phyloP scores from a whole-genome alignment of 2,797 vertebrate species.

The Sebastes itinus region DNA sequence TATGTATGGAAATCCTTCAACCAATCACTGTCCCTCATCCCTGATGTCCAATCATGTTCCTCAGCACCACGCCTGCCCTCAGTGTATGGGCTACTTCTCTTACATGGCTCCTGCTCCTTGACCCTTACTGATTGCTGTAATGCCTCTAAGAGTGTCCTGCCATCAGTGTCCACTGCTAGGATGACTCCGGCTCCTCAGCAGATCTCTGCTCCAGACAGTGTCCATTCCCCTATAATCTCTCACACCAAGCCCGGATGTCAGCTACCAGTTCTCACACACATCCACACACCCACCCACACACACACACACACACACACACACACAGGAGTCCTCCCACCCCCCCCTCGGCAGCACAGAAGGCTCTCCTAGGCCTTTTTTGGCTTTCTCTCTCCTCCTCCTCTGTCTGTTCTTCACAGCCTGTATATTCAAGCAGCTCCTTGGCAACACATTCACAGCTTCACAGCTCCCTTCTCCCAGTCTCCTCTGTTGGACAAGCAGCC shows the following conservation, averaged over 20 bases:
- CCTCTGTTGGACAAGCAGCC: conserved; percentile 36
- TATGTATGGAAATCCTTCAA: neutral
- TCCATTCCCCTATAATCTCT: conserved; percentile 46
- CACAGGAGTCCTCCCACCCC: no score
- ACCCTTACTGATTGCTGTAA: neutral
- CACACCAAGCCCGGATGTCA: conserved; percentile 38
- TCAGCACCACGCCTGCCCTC: neutral
- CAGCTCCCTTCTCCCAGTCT: conserved; percentile 26
- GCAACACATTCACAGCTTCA: conserved; percentile 43
- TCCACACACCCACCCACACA: neutral
- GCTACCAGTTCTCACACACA: conserved; percentile 4
- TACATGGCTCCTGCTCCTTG: neutral
- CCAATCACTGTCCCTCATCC: neutral
- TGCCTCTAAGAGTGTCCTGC: neutral
- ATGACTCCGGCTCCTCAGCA: conserved; percentile 13
- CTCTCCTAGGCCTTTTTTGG: conserved; percentile 46
- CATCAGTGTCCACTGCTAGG: neutral
- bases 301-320: no score
- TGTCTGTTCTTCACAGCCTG: conserved; percentile 52
- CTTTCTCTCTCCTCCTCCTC: conserved; percentile 24
- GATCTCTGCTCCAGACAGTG: conserved; percentile 35
- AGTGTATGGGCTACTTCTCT: neutral
- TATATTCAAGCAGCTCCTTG: conserved; percentile 57
- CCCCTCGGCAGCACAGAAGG: conserved; percentile 16
- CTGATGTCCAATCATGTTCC: neutral